Percentiles rank a stretch among this genome's conserved stretches.
These are phyloP conservation scores for Galago senegalensis DNA, from an alignment of 2,797 vertebrate genomes.

Conservation along the genomic window DNA sequence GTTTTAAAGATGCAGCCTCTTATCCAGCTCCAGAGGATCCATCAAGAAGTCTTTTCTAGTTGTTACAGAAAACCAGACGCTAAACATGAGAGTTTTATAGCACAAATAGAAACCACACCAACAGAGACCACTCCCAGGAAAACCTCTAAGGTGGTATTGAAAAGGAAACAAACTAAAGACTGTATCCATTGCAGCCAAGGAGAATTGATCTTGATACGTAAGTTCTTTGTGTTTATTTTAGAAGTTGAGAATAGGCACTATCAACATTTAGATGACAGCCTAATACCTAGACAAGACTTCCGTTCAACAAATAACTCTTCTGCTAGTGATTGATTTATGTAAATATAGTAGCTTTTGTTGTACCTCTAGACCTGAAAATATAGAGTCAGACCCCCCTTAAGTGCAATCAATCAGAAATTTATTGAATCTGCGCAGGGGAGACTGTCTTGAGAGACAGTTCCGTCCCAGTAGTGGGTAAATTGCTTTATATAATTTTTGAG, in stretches of 20 bases:
- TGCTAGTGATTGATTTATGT: constrained; percentile 13
- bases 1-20: constrained; percentile 90
- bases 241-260: constrained; percentile 1
- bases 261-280: not conserved
- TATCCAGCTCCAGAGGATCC: constrained; percentile 89
- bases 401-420: too few species aligned
- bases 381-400: too few species aligned
- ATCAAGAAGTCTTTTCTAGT: constrained; percentile 91
- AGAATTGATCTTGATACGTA: constrained; percentile 79
- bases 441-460: too few species aligned
- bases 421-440: too few species aligned
- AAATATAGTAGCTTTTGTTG: not conserved
- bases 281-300: not conserved
- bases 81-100: constrained; percentile 46
- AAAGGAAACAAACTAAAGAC: constrained; percentile 84
- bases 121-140: constrained; percentile 52
- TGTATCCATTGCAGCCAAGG: constrained; percentile 88
- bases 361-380: too few species aligned
- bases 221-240: constrained; percentile 26
- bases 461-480: too few species aligned
- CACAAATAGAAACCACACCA: constrained; percentile 78
- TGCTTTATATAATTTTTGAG: too few species aligned
- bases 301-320: constrained; percentile 40
- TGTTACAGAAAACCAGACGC: constrained; percentile 64
- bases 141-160: constrained; percentile 85